phyloP scores from a whole-genome alignment of 2,888 invertebrate species.

The Apeira syringaria region DNA sequence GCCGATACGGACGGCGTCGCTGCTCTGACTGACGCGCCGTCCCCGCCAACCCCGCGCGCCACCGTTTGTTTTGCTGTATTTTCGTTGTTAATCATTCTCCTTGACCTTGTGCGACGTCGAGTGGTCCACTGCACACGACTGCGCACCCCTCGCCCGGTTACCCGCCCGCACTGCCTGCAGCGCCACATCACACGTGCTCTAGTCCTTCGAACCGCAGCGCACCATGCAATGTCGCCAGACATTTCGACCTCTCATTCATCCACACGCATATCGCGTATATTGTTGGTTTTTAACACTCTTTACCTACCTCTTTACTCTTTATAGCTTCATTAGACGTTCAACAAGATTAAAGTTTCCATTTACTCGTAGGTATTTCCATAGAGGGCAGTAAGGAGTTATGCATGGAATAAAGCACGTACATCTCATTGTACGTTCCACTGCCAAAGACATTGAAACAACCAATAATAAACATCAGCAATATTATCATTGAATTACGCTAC shows the following conservation, averaged over 20 bases:
- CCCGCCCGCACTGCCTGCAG: constrained; percentile 66
- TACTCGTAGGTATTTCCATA: no score
- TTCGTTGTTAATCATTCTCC: constrained; percentile 85
- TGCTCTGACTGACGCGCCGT: constrained; percentile 74
- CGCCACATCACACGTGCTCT: constrained; percentile 74
- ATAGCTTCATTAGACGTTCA: no score
- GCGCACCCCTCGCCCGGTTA: constrained; percentile 72
- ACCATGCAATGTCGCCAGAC: constrained; percentile 41
- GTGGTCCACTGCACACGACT: constrained; percentile 83
- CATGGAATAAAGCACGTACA: no score
- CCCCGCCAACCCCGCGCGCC: constrained; percentile 66
- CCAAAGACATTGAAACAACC: no score
- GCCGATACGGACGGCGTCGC: constrained; percentile 75
- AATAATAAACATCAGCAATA: no score
- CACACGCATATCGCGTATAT: constrained; percentile 10
- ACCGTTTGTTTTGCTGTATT: constrained; percentile 83
- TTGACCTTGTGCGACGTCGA: constrained; percentile 83
- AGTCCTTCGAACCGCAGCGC: constrained; percentile 41
- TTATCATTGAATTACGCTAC: no score
- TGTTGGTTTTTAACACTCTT: constrained; percentile 18
- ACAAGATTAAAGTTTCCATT: no score
- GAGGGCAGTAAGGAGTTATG: no score
- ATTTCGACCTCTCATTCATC: constrained; percentile 38
- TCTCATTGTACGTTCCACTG: no score
- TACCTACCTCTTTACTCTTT: constrained; percentile 26